Evolutionary conservation across 2,113 vertebrate species (phyloP), one percentile per base, ranked within the genome.

Genomic region (Eonycteris spelaea): DNA sequence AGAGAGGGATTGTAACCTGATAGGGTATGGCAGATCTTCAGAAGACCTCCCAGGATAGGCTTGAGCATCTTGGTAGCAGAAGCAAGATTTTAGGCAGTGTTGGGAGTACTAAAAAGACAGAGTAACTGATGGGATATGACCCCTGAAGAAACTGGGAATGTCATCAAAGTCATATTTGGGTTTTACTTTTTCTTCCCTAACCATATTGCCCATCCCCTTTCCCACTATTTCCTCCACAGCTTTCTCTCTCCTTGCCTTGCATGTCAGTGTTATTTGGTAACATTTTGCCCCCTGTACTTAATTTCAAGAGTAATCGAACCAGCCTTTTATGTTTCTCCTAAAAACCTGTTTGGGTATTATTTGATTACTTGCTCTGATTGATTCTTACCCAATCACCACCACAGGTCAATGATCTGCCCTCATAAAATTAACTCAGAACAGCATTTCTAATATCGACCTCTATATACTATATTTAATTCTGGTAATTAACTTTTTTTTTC

Each of bases 261-360:
- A 79, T 68, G 19, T 85, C 43, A 90, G 75, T 61, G 57, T 88
- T 70, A 55, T 67, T 94, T 87, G 19, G 35, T 90, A 74, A 68
- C 33, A 75, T 88, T 80, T 75, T 92, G 30, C 61, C 40, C 75
- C 28, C 40, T 59, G 7, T 51, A 70, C 35, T 86, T 94, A 70
- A 90, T 87, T 97, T 95, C 71, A 90, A 57, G 94, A 75, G 57
- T 85, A 16, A 85, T 73, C 67, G 16, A 92, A 90, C 35, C 83
- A 92, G 70, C 19, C 30, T 84, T 86, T 3, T 67, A 53, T 84
- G 63, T 82, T 95, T 83, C 78, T 71, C 48, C 53, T 40, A 43
- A 71, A 97, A 89, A 45, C 15, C 7, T 14, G 2, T 95, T 26
- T 83, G 78, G 61, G 45, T 53, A 51, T 40, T 59, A 12, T 68